Base-by-base conservation (phyloP, 2,797 vertebrate genomes). In the Tokudaia tokunoshimensis region DNA sequence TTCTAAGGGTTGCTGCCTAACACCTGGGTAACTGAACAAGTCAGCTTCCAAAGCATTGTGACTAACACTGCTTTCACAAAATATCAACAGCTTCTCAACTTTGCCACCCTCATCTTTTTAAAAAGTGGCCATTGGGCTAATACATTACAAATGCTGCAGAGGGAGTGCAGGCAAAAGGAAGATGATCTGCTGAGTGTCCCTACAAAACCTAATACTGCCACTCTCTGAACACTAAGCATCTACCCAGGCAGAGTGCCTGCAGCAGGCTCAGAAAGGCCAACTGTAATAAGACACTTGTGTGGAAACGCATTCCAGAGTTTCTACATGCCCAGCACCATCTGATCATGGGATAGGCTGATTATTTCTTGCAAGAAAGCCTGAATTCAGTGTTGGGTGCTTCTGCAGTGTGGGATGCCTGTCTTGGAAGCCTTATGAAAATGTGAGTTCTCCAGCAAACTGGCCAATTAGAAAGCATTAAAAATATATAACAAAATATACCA, bases 281-380 rank as follows among this genome's bases (percentile, higher is more conserved):
- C 88, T 97, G 74, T 87, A 97, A 97, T 12, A 29, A 96, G 92
- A 92, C 65, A 67, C 82, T 70, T 92, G 83, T 78, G 85, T 89
- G 89, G 55, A 95, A 97, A 97, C 57, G 44, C 74, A 97, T n/a
- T 97, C 84, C 93, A 94, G 41, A 97, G 93, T 94, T 93, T 96
- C 85, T 72, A 94, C 59, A 83, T 0, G 47, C 96, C 92, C 93
- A 96, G 96, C 92, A 67, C 79, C 59, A 94, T 94, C 90, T 93
- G 37, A 74, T 96, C 41, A 89, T 81, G 80, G 41, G 65, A 89
- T 74, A 85, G 61, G 20, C 67, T 89, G 83, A 91, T 63, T 96
- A 94, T 47, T 57, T 89, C 96, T 94, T 91, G 91, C 74, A 97
- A 97, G 92, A 88, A 96, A 79, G 65, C 95, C 57, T 94, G 61